Base-by-base conservation (phyloP, 2,797 vertebrate genomes). In the Lithobates sylvaticus region DNA sequence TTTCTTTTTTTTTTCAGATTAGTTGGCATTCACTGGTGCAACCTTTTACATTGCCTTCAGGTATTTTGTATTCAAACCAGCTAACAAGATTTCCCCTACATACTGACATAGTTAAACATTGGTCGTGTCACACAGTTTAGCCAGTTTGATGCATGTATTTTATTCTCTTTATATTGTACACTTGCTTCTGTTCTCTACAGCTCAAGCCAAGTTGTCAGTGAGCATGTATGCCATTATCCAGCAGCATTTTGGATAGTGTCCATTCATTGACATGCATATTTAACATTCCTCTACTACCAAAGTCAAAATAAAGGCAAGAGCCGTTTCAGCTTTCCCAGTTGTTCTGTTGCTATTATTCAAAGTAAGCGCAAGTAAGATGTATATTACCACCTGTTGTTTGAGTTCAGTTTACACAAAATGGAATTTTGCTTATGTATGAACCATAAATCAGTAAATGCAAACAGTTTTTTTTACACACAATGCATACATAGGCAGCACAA, bases 191-290 rank as follows among this genome's bases (percentile, higher is more conserved):
- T 65, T 69, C 68, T 77, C 61, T 72, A 78, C 27, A 72, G 42
- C 39, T 72, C 12, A 64, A 78, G 69, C 69, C 50, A 84, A 78
- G 67, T 47, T 84, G 76, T 78, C 76, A 73, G 21, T 65, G 68
- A 78, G 36, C 61, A 68, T 58, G 36, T 27, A 61, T 78, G 47
- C 76, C 75, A 84, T 84, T 84, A 84, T 70, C 44, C 75, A 71
- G 34, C 34, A 85, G 76, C 34, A 72, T 65, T 73, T 79, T 78
- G 83, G 83, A 84, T 78, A 65, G 32, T 54, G 32, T 82, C 70
- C 80, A 82, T 72, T 78, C 10, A 6, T 73, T 78, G 76, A 78
- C 83, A 78, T 58, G 67, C 77, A 84, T 78, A 71, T 84, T 76
- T 77, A 69, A 64, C 65, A 71, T 58, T 70, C 70, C 13, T 42